phyloP scores from a whole-genome alignment of 2,113 vertebrate genomes.

The Mungos mungo region DNA sequence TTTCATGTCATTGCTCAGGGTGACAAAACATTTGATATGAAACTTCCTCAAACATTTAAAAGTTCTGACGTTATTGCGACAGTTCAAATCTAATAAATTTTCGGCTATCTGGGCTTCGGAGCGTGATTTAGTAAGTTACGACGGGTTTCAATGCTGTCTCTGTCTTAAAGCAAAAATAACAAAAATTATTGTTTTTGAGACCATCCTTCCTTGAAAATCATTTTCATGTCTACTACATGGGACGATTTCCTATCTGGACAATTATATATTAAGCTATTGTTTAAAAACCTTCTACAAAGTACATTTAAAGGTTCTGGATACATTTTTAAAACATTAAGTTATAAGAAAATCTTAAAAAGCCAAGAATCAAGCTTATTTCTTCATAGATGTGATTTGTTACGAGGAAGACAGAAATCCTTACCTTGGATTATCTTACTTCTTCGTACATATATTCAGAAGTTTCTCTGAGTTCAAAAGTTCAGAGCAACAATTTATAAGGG shows the following conservation, averaged over 20 bases:
- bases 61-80: background rate
- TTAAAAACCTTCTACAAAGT: background rate
- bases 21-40: constrained; percentile 33
- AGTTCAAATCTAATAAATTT: constrained; percentile 53
- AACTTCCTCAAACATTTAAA: constrained; percentile 54
- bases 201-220: constrained; percentile 40
- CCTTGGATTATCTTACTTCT: constrained; percentile 77
- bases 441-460: constrained; percentile 80
- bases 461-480: constrained; percentile 87
- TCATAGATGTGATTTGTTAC: constrained; percentile 78
- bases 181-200: constrained; percentile 63
- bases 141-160: background rate
- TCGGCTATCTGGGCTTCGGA: constrained; percentile 27
- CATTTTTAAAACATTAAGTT: constrained; percentile 68
- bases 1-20: background rate
- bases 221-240: background rate
- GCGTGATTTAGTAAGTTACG: constrained; percentile 44
- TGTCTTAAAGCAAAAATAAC: constrained; percentile 20
- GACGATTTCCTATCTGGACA: constrained; percentile 30
- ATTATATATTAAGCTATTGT: background rate
- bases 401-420: constrained; percentile 76
- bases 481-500: constrained; percentile 80
- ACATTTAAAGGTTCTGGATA: constrained; percentile 55
- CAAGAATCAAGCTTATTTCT: constrained; percentile 61
- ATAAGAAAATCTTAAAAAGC: constrained; percentile 49